Conservation (phyloP, 1,140 invertebrate species). For the Hyles euphorbiae region DNA sequence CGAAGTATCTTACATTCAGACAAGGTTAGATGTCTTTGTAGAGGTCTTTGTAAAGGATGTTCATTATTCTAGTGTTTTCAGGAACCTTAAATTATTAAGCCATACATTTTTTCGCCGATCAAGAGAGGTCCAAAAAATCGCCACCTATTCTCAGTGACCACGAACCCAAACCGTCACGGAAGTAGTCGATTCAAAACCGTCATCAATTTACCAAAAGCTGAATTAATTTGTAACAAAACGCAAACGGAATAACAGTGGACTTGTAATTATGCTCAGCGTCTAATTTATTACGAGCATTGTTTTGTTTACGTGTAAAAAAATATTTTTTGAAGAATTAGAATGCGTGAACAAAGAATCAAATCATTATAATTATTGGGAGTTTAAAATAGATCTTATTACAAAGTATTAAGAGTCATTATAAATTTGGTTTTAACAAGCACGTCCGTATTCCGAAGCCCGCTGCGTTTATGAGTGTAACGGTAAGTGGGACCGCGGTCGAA, state of each 20-base stretch:
- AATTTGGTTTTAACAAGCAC: slow-evolving; percentile 17
- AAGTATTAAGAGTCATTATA: slow-evolving; percentile 24
- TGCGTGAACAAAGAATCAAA: slow-evolving; percentile 42
- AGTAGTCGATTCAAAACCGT: too few species aligned
- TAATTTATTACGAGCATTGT: slow-evolving; percentile 58
- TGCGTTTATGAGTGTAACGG: slow-evolving; percentile 66
- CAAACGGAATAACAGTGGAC: slow-evolving; percentile 40
- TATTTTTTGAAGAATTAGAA: slow-evolving; percentile 37
- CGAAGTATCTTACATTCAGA: too few species aligned
- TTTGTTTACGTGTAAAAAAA: slow-evolving; percentile 54
- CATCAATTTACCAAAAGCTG: too few species aligned
- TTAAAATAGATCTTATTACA: slow-evolving; percentile 21
- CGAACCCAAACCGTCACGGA: too few species aligned
- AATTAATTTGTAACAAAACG: slow-evolving; percentile 37
- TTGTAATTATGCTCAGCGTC: slow-evolving; percentile 58
- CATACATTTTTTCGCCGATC: too few species aligned
- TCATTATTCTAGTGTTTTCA: too few species aligned
- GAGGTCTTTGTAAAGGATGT: too few species aligned
- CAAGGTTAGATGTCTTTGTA: too few species aligned
- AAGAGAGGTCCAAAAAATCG: too few species aligned
- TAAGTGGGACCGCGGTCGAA: slow-evolving; percentile 52
- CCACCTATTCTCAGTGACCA: too few species aligned
- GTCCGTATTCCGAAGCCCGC: slow-evolving; percentile 33
- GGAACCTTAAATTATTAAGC: too few species aligned
- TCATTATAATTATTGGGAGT: slow-evolving; percentile 1